Evolutionary conservation across 2,888 invertebrate genomes (phyloP).

Genomic region (Plagiodera versicolora): DNA sequence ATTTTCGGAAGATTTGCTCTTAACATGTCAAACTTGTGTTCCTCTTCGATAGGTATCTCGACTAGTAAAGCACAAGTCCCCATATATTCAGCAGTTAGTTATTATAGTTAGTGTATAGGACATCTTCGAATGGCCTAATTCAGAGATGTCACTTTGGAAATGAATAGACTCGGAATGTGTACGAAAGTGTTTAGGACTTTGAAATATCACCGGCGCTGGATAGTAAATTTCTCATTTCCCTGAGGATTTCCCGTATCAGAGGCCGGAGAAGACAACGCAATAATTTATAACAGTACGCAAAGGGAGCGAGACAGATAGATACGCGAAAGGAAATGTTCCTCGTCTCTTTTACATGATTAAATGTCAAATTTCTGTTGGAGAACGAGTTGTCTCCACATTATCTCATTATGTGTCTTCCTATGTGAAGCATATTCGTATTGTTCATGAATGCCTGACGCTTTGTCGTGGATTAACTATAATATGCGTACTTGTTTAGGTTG

Average conservation of each 20-base stretch:
- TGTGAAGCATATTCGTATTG: no score
- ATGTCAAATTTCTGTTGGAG: constrained; percentile 43
- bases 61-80: no score
- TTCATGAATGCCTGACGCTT: no score
- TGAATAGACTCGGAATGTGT: constrained; percentile 30
- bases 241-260: constrained; percentile 40
- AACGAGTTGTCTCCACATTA: constrained; percentile 43
- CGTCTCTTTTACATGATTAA: constrained; percentile 24
- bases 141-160: constrained; percentile 25
- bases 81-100: neutral
- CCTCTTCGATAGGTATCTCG: no score
- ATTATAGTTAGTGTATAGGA: constrained; percentile 15
- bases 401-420: constrained; percentile 29
- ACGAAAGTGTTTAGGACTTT: constrained; percentile 50
- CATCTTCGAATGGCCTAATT: constrained; percentile 23
- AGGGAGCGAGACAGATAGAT: constrained; percentile 42
- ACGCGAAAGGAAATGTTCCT: constrained; percentile 31
- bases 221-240: constrained; percentile 51
- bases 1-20: no score
- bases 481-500: no score
- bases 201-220: constrained; percentile 50
- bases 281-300: constrained; percentile 46
- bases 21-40: no score
- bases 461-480: no score
- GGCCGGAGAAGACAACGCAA: constrained; percentile 46